Percentiles rank a stretch among this genome's conserved stretches.
These are phyloP conservation scores for Parochlus steinenii DNA, from an alignment of 2,888 invertebrate species.

Conservation along the genomic window DNA sequence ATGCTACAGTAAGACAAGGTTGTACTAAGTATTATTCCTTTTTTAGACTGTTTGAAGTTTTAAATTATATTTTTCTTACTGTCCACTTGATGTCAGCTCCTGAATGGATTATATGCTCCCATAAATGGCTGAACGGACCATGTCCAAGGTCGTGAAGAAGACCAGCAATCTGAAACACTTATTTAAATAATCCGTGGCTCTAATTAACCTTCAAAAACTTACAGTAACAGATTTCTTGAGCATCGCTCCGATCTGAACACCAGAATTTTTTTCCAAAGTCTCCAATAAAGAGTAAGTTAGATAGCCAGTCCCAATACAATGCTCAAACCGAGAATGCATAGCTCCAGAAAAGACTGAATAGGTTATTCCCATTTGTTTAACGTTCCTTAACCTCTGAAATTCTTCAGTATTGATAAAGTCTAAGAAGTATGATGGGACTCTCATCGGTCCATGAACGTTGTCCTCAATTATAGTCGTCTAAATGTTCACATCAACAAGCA, in stretches of 20 bases:
- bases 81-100: too few relatives aligned
- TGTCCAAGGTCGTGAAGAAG: conserved; percentile 52
- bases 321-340: conserved; percentile 40
- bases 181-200: neutral
- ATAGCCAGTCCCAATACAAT: conserved; percentile 38
- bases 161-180: conserved; percentile 39
- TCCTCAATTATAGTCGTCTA: conserved; percentile 16
- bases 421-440: conserved; percentile 18
- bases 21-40: neutral
- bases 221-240: conserved; percentile 22
- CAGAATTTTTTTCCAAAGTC: conserved; percentile 24
- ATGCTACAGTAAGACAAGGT: conserved; percentile 17
- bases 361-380: conserved; percentile 38
- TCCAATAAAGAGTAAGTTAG: conserved; percentile 31
- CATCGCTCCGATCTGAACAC: conserved; percentile 18
- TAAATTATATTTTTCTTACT: neutral
- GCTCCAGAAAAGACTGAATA: conserved; percentile 34
- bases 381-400: conserved; percentile 41
- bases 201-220: too few relatives aligned
- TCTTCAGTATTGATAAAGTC: conserved; percentile 38
- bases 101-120: conserved; percentile 32
- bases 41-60: neutral
- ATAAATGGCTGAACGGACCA: conserved; percentile 49
- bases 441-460: conserved; percentile 20
- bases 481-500: too few relatives aligned